phyloP scores from a whole-genome alignment of 2,113 vertebrate species.

The Athene noctua region DNA sequence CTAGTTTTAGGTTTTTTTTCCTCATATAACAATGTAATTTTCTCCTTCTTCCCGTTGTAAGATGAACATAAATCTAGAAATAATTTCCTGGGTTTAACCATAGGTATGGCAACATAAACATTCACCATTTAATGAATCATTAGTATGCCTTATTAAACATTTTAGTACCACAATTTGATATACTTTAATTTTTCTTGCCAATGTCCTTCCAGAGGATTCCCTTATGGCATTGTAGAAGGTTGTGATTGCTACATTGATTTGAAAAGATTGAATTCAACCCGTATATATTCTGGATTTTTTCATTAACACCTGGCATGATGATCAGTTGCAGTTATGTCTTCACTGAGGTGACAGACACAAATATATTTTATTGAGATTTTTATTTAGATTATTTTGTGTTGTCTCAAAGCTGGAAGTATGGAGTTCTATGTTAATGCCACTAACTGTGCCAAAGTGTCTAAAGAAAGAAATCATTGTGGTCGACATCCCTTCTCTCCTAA shows the following conservation, averaged over 20 bases:
- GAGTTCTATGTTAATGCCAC: not conserved
- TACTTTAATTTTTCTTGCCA: not conserved
- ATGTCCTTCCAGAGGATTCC: not conserved
- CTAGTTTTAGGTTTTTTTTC: accelerated
- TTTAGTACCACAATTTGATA: not conserved
- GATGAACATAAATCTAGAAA: not conserved
- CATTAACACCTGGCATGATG: not conserved
- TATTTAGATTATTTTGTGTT: not conserved
- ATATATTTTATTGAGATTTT: not conserved
- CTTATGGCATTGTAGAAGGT: not conserved
- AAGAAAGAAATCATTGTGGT: not conserved
- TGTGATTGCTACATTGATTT: not conserved
- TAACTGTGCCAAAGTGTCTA: not conserved
- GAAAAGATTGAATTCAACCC: not conserved
- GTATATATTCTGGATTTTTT: not conserved
- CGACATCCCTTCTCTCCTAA: not conserved
- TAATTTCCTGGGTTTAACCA: not conserved
- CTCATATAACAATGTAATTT: not conserved
- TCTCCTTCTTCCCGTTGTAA: not conserved
- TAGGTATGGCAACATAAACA: not conserved
- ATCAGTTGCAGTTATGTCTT: not conserved
- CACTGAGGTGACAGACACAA: not conserved
- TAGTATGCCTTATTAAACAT: not conserved
- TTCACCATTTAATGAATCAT: not conserved
- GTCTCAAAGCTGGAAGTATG: not conserved